Conservation (phyloP, 1,140 invertebrate genomes). For the Pectinophora gossypiella region DNA sequence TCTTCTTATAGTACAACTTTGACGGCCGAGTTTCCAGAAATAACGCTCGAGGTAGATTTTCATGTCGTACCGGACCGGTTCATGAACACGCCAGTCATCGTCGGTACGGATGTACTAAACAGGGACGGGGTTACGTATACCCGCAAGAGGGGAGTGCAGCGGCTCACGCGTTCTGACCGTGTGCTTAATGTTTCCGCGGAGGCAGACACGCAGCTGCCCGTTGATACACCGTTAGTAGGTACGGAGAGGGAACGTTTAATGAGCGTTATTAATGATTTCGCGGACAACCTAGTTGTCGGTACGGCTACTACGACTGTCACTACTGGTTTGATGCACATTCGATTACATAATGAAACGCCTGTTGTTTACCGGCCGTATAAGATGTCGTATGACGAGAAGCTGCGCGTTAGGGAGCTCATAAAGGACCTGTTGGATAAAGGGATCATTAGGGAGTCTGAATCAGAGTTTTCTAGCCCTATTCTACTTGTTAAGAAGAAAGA, state of each 20-base stretch:
- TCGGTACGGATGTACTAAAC: no score
- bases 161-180: no score
- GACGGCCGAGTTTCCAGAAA: no score
- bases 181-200: no score
- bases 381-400: no score
- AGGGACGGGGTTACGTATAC: no score
- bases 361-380: neutral
- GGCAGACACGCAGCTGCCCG: no score
- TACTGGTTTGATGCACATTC: neutral
- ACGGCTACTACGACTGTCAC: neutral
- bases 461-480: neutral
- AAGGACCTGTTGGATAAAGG: neutral
- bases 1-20: neutral
- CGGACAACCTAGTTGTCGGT: no score
- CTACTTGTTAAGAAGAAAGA: neutral
- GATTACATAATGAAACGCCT: neutral
- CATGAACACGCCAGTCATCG: neutral
- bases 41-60: constrained; percentile 1
- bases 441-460: neutral
- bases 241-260: no score
- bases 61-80: neutral
- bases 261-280: no score
- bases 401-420: neutral
- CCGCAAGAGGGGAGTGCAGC: no score
- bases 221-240: no score